A percentile compares a stretch with the other conserved stretches of the same genome.
Conservation (phyloP, 1,140 invertebrate genomes). For the Lepidotrigona ventralis region DNA sequence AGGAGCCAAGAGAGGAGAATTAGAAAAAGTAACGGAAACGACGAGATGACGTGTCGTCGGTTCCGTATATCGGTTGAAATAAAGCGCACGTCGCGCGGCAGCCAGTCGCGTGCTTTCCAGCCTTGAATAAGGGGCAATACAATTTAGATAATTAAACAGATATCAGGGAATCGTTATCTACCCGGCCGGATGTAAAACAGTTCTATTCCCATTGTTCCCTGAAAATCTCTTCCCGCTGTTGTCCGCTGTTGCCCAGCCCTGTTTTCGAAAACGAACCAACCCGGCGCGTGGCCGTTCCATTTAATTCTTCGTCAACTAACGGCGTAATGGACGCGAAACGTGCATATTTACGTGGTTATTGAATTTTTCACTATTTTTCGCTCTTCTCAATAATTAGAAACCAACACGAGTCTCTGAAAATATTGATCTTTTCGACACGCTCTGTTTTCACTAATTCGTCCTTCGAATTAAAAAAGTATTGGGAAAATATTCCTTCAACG, state of each 20-base stretch:
- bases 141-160: slow-evolving; percentile 74
- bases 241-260: background rate
- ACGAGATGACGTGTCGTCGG: slow-evolving; percentile 18
- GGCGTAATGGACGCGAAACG: background rate
- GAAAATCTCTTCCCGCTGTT: slow-evolving; percentile 32
- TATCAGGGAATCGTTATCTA: slow-evolving; percentile 61
- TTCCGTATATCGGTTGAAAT: slow-evolving; percentile 1
- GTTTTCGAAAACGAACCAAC: slow-evolving; percentile 22
- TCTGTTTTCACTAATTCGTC: background rate
- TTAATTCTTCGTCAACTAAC: background rate
- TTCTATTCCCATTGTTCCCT: slow-evolving; percentile 37
- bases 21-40: slow-evolving; percentile 4
- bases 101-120: slow-evolving; percentile 46
- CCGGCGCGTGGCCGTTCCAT: background rate
- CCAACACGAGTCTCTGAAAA: background rate
- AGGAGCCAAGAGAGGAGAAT: background rate
- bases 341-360: background rate
- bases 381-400: background rate
- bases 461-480: too few species aligned
- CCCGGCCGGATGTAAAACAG: slow-evolving; percentile 57
- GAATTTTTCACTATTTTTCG: background rate
- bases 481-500: background rate
- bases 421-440: too few species aligned
- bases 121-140: slow-evolving; percentile 63
- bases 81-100: slow-evolving; percentile 20